Evolutionary conservation across 2,797 vertebrate species (phyloP).

Genomic region (Hozukius guyotensis): DNA sequence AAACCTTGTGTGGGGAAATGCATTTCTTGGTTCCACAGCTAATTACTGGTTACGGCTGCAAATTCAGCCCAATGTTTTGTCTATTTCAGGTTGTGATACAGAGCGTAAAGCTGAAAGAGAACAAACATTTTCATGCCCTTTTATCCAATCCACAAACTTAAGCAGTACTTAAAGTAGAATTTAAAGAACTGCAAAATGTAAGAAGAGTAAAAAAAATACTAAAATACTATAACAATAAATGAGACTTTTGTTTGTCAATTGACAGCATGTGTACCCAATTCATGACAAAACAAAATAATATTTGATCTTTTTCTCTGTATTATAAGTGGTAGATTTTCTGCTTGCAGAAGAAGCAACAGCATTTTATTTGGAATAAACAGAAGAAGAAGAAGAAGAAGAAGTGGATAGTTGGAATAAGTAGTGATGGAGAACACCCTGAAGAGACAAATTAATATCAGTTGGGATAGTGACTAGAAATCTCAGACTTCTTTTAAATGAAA

Average conservation of each 20-base stretch:
- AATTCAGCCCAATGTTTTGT: constrained; percentile 63
- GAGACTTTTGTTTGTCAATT: background rate
- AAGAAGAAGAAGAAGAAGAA: background rate
- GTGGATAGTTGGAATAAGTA: background rate
- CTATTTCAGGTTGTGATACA: constrained; percentile 67
- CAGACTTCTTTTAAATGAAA: background rate
- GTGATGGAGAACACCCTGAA: background rate
- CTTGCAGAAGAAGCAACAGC: background rate
- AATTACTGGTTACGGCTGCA: constrained; percentile 71
- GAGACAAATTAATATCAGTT: background rate
- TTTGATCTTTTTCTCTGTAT: background rate
- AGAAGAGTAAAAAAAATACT: background rate
- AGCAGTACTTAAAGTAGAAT: background rate
- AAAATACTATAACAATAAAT: background rate
- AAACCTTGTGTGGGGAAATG: constrained; percentile 62
- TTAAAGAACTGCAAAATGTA: background rate
- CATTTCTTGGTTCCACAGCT: constrained; percentile 68
- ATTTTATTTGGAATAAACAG: background rate
- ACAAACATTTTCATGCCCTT: constrained; percentile 25
- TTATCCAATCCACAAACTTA: constrained; percentile 15
- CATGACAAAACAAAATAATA: background rate
- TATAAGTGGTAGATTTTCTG: background rate
- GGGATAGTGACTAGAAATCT: background rate
- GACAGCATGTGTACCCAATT: background rate
- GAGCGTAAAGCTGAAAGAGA: constrained; percentile 35